Conservation (phyloP, 2,113 vertebrate species). For the Talpa occidentalis region DNA sequence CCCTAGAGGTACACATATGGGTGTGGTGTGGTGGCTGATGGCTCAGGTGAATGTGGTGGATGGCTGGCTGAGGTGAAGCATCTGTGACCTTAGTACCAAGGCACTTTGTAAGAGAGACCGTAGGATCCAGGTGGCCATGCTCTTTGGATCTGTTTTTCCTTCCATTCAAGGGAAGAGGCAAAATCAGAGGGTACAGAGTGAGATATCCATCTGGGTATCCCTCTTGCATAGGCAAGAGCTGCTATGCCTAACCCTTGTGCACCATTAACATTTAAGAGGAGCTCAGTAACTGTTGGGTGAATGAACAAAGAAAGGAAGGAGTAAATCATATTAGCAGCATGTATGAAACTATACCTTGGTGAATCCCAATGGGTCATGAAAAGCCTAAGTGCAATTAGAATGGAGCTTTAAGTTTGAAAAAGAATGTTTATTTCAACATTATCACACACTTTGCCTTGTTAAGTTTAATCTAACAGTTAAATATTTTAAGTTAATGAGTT, state of each 20-base stretch:
- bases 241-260: background rate
- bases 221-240: background rate
- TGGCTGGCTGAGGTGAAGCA: background rate
- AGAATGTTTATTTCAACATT: background rate
- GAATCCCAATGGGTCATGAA: background rate
- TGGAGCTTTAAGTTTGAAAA: background rate
- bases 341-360: background rate
- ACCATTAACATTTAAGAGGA: background rate
- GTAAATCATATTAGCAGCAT: background rate
- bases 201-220: fast-evolving
- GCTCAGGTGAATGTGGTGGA: too few species aligned
- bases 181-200: background rate
- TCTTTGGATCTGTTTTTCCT: background rate
- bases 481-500: background rate
- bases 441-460: background rate
- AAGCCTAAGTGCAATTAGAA: background rate
- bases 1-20: background rate
- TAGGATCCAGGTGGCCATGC: background rate
- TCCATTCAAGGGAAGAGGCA: background rate
- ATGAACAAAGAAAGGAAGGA: background rate
- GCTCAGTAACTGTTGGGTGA: background rate
- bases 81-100: background rate
- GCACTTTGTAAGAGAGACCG: background rate
- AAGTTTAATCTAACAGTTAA: background rate
- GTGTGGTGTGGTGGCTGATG: too few species aligned